phyloP scores from a whole-genome alignment of 2,888 invertebrate species.

The Drosophila falleni region DNA sequence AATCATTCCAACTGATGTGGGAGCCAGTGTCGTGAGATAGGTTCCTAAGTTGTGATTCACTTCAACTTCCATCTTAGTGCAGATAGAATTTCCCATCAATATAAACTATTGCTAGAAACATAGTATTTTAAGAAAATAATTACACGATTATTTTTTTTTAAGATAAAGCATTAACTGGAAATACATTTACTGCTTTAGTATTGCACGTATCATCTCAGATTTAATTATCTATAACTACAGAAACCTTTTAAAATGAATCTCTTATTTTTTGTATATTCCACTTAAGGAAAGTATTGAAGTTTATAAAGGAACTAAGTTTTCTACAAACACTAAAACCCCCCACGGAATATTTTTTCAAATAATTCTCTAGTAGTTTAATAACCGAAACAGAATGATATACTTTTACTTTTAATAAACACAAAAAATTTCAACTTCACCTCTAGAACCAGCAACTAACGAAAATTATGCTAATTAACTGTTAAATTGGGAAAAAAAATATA shows the following conservation, averaged over 20 bases:
- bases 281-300: too few relatives aligned
- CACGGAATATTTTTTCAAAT: not conserved
- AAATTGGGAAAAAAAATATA: constrained; percentile 18
- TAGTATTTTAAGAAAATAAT: not conserved
- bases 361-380: not conserved
- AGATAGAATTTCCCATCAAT: constrained; percentile 1
- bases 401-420: constrained; percentile 45
- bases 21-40: constrained; percentile 15
- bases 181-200: too few relatives aligned
- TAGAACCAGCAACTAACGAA: constrained; percentile 22
- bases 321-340: not conserved
- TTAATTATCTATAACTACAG: not conserved
- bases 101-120: not conserved
- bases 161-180: not conserved
- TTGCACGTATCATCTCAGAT: too few relatives aligned
- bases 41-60: constrained; percentile 8
- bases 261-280: too few relatives aligned
- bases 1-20: constrained; percentile 12
- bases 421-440: not conserved
- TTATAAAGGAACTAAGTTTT: too few relatives aligned
- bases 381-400: constrained; percentile 15
- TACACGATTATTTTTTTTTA: not conserved
- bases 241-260: too few relatives aligned
- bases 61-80: constrained; percentile 8
- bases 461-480: constrained; percentile 49